A percentile compares a stretch with the other conserved stretches of the same genome.
phyloP scores from a whole-genome alignment of 2,113 vertebrate species.

The Pterocles gutturalis region DNA sequence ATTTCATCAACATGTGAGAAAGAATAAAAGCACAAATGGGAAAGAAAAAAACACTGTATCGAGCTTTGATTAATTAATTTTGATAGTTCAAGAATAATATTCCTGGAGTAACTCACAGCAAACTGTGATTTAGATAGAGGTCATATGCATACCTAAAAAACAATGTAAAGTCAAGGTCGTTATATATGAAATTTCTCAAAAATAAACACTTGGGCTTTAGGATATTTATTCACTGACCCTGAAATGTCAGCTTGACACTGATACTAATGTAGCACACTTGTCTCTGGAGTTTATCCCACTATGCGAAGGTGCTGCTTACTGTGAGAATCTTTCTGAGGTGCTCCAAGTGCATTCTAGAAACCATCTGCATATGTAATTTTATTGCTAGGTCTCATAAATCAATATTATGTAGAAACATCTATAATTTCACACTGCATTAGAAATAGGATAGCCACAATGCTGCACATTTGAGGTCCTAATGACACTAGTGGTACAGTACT shows the following conservation, averaged over 20 bases:
- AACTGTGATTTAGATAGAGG: conserved; percentile 23
- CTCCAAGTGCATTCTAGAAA: conserved; percentile 38
- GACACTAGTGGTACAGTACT: not conserved
- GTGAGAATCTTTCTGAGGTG: conserved; percentile 45
- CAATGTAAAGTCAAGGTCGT: conserved; percentile 56
- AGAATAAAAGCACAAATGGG: not conserved
- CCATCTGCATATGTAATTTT: conserved; percentile 58
- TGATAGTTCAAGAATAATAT: not conserved
- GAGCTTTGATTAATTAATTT: conserved; percentile 33
- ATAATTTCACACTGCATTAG: conserved; percentile 53
- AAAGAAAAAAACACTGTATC: not conserved
- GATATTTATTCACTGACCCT: conserved; percentile 76
- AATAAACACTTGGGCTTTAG: conserved; percentile 69
- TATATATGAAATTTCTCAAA: conserved; percentile 55
- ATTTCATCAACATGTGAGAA: not conserved
- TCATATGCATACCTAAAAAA: conserved; percentile 11
- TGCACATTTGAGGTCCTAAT: conserved; percentile 31
- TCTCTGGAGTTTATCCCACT: conserved; percentile 53
- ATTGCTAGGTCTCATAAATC: conserved; percentile 56
- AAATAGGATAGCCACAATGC: conserved; percentile 36
- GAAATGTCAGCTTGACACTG: conserved; percentile 73
- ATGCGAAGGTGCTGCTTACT: conserved; percentile 22
- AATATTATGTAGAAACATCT: conserved; percentile 51
- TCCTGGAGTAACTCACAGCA: conserved; percentile 29
- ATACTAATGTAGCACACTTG: conserved; percentile 58